A percentile compares a stretch with the other conserved stretches of the same genome.
Evolutionary conservation across 2,888 invertebrate species (phyloP).

Genomic region (Cephus pulcher): DNA sequence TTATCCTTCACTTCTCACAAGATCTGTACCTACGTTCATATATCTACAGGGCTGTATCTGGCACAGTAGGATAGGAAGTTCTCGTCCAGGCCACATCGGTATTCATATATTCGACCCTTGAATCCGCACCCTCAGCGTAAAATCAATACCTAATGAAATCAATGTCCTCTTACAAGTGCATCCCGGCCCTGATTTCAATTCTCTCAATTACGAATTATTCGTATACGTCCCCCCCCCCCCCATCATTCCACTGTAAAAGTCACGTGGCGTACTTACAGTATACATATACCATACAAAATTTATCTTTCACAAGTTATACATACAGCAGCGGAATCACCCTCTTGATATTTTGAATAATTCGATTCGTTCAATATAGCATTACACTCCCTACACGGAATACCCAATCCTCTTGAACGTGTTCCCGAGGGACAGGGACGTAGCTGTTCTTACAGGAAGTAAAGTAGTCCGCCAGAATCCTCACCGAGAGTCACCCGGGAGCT

Average conservation of each 20-base stretch:
- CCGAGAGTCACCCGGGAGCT: neutral
- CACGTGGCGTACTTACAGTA: too few relatives aligned
- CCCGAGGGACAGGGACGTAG: neutral
- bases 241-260: too few relatives aligned
- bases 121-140: constrained; percentile 45
- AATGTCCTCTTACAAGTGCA: constrained; percentile 46
- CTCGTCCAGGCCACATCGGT: constrained; percentile 38
- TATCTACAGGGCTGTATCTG: neutral
- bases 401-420: neutral
- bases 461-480: neutral
- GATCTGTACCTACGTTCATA: neutral
- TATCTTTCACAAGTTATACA: neutral
- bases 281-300: neutral
- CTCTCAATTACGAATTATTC: neutral
- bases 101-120: constrained; percentile 55
- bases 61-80: constrained; percentile 13
- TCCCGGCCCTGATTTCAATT: constrained; percentile 6
- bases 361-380: neutral
- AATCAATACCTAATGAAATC: constrained; percentile 62
- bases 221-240: too few relatives aligned
- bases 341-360: neutral
- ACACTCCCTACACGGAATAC: neutral
- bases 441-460: neutral
- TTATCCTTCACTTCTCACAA: neutral
- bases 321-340: neutral